Base-by-base conservation (phyloP, 2,888 invertebrate species). In the Hypercompe scribonia region DNA sequence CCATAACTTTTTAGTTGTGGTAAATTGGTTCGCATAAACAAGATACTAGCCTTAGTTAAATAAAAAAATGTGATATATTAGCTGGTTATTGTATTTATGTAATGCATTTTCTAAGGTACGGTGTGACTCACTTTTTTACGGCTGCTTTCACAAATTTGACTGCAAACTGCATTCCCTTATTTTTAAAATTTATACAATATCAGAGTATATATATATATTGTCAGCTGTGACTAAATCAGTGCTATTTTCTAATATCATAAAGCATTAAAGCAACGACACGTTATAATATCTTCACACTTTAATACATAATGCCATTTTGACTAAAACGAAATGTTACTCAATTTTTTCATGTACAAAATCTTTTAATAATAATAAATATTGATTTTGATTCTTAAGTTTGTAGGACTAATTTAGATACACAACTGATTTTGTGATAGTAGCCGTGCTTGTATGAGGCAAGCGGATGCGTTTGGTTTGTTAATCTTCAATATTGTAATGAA, bases 21-120 rank as follows among this genome's bases (percentile, higher is more conserved):
- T 71, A 65, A 65, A 70, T 58, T 73, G 13, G 11, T 36, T 28
- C 36, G 39, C 36, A 66, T 66, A 42, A 74, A 78, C 71, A 65
- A 67, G n/a, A 68, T 58, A 72, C 69, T 36, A 78, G 69, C 74
- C 75, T 83, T 81, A 73, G 78, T 70, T 81, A 79, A 75, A 75
- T 78, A 78, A 78, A 71, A 80, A 69, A 81, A 80, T 85, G 86
- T 87, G 85, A 85, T 87, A 86, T 78, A 83, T 74, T 73, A 66
- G 72, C 82, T 78, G 76, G 78, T 82, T 73, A 73, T 71, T 71
- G 77, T 77, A 78, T 85, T 80, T 81, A 79, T 78, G 63, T 75
- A 81, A 76, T 83, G 82, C 81, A 84, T 84, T 86, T 86, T 46
- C 39, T 39, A 42, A 42, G 15, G 42, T 31, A 31, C 31, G 65